phyloP scores from a whole-genome alignment of 2,888 invertebrate genomes.

The Drosophila testacea region DNA sequence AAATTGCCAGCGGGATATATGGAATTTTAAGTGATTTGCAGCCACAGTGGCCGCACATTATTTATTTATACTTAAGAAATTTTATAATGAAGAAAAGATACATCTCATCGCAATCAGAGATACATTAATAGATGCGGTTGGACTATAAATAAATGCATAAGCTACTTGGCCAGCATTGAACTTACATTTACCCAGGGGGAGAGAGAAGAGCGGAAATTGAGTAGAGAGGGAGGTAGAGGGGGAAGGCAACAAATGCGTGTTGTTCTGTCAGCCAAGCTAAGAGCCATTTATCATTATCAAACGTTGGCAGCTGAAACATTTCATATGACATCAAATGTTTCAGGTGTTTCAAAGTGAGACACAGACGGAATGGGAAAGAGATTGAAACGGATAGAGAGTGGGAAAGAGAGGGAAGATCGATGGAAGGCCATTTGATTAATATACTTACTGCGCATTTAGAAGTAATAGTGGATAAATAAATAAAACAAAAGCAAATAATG shows the following conservation, averaged over 20 bases:
- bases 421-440: slow-evolving; percentile 61
- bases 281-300: slow-evolving; percentile 74
- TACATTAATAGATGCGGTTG: slow-evolving; percentile 49
- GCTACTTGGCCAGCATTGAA: slow-evolving; percentile 62
- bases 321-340: slow-evolving; percentile 59
- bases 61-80: slow-evolving; percentile 53
- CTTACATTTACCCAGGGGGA: slow-evolving; percentile 34
- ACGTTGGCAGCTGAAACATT: slow-evolving; percentile 65
- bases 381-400: background rate
- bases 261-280: slow-evolving; percentile 27
- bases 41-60: slow-evolving; percentile 55
- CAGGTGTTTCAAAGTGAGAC: slow-evolving; percentile 51
- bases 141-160: slow-evolving; percentile 59
- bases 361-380: background rate
- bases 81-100: slow-evolving; percentile 4
- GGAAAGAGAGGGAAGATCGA: slow-evolving; percentile 32
- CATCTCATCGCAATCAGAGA: slow-evolving; percentile 27
- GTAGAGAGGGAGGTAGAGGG: background rate
- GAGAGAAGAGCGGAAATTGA: too few species aligned
- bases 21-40: slow-evolving; percentile 78
- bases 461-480: slow-evolving; percentile 48
- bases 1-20: slow-evolving; percentile 38
- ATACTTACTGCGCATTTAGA: slow-evolving; percentile 52
- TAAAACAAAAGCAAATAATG: slow-evolving; percentile 52
- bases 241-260: slow-evolving; percentile 7